Evolutionary conservation across 1,140 invertebrate species (phyloP).

Genomic region (Pentalonia nigronervosa): DNA sequence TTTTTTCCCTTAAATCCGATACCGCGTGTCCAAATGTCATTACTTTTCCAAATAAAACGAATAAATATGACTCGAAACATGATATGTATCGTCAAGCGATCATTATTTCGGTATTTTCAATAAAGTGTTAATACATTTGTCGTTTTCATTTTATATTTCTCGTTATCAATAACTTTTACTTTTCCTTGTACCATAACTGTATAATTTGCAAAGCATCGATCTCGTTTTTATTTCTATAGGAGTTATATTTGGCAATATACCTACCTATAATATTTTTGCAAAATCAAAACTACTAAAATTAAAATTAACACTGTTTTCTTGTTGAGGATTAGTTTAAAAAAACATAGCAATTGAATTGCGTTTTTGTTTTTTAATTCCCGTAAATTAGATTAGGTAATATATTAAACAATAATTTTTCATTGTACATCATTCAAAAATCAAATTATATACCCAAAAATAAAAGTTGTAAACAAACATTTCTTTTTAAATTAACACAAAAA

Average conservation of each 20-base stretch:
- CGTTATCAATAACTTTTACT: neutral
- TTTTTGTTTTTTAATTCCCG: neutral
- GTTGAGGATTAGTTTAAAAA: neutral
- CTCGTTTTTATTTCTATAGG: neutral
- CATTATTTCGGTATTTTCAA: no score
- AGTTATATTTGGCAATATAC: neutral
- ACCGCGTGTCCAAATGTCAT: no score
- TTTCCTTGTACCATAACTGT: neutral
- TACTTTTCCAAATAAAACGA: no score
- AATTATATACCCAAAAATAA: neutral
- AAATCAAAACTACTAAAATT: neutral
- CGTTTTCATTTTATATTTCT: neutral
- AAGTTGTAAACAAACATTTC: neutral
- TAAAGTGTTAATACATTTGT: neutral
- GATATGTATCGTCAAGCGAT: no score
- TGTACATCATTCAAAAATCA: neutral
- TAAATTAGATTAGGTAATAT: neutral
- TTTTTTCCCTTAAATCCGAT: neutral
- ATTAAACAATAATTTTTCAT: neutral
- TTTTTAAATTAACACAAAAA: neutral
- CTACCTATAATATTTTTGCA: no score
- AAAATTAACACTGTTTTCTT: neutral
- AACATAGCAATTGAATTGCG: neutral
- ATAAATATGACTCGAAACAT: no score
- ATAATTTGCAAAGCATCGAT: neutral